Evolutionary conservation across 1,140 invertebrate genomes (phyloP).

Genomic region (Leptinotarsa texana): DNA sequence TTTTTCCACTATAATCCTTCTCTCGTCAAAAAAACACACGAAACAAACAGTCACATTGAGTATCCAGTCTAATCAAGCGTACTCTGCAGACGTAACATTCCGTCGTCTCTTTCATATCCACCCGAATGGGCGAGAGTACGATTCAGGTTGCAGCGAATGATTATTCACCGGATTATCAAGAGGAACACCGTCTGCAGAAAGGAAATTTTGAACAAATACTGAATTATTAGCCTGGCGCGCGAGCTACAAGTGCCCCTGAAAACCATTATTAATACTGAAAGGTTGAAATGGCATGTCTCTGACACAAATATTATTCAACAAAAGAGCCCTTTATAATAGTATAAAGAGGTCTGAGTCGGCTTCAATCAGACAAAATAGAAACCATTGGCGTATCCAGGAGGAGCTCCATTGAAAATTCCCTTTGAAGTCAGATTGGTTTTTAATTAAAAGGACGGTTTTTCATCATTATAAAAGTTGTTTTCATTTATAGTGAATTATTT

Average conservation of each 20-base stretch:
- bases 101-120: too few species aligned
- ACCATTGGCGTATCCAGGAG: background rate
- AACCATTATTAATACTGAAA: conserved; percentile 7
- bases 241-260: conserved; percentile 7
- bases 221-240: background rate
- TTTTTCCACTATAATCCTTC: too few species aligned
- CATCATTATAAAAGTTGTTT: too few species aligned
- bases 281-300: conserved; percentile 7
- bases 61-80: too few species aligned
- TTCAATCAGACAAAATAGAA: conserved; percentile 3
- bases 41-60: too few species aligned
- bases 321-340: background rate
- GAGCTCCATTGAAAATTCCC: too few species aligned
- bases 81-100: too few species aligned
- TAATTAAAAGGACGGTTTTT: too few species aligned
- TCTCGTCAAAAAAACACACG: too few species aligned
- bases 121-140: background rate
- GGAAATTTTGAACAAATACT: conserved; percentile 5
- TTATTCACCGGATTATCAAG: conserved; percentile 2
- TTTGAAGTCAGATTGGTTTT: too few species aligned
- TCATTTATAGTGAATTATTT: too few species aligned
- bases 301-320: conserved; percentile 8
- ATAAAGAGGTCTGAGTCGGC: background rate
- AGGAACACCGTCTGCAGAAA: background rate
- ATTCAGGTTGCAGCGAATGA: background rate